Evolutionary conservation across 2,888 invertebrate genomes (phyloP), one percentile per base, ranked within the genome.

Genomic region (Polydrusus tereticollis): DNA sequence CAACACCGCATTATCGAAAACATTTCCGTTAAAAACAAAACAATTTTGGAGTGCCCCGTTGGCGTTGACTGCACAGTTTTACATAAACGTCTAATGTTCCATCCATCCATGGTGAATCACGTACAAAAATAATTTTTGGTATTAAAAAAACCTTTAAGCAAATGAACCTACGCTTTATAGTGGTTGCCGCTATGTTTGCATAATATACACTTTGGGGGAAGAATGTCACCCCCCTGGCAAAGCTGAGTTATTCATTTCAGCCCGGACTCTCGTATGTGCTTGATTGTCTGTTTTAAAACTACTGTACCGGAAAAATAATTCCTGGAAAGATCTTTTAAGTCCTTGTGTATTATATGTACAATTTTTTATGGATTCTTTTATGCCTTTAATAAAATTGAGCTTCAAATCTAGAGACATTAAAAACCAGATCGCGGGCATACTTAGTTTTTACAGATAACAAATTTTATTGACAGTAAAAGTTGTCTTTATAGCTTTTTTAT

Each of bases 391-490:
- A 62, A 62, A 62, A 62, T 45, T 33, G 16, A 36, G 45, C 45
- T 36, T 50, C 47, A 62, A 62, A 50, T 62, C 47, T 45, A 26
- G 43, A 26, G 62, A 62, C 62, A 50, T 62, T 62, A 62, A 62
- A 62, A 62, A 62, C 45, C 62, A 62, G 62, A 45, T 62, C 62
- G 62, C 62, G 26, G 47, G 26, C 45, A 45, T 45, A 45, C 47
- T 62, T 62, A 45, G 62, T 45, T 60, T 47, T 26, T 33, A 33
- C 33, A 29, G 62, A 62, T 62, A 60, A 62, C 62, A 43, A 43
- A 62, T 62, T 62, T 62, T 62, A 62, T 62, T 45, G 62, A 62
- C 62, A 47, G 29, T 62, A 47, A 62, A 50, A 62, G 43, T 43
- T 20, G 62, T 5, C 62, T 62, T 62, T 62, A 62, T 45, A 16